These are phyloP conservation scores for Etheostoma spectabile DNA, from an alignment of 2,113 vertebrate species.

Conservation along the genomic window DNA sequence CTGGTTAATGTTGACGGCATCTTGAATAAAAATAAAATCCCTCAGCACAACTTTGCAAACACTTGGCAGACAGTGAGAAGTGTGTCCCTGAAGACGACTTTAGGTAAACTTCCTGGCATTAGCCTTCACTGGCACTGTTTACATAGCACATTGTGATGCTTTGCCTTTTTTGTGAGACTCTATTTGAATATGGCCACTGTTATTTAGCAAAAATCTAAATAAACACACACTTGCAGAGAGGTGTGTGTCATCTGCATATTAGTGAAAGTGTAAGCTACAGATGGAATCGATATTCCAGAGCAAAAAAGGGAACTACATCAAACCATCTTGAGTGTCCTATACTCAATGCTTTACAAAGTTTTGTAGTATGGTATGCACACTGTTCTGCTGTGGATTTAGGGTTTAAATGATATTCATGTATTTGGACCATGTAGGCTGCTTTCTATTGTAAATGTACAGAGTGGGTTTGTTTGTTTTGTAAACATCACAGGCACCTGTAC, in stretches of 20 bases:
- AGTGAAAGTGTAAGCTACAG: background rate
- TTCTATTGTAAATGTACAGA: no score
- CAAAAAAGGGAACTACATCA: background rate
- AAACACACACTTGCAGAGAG: conserved; percentile 19
- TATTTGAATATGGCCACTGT: conserved; percentile 2
- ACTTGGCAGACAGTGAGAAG: conserved; percentile 34
- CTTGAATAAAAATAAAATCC: conserved; percentile 44
- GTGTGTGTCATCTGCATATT: conserved; percentile 35
- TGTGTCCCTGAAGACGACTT: conserved; percentile 40
- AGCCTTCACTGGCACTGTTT: conserved; percentile 24
- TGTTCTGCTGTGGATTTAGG: background rate
- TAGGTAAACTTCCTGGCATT: conserved; percentile 45
- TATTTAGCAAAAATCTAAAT: background rate
- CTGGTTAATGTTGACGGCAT: conserved; percentile 56
- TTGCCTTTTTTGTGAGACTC: background rate
- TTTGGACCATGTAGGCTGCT: no score
- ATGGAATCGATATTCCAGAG: background rate
- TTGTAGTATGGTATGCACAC: background rate
- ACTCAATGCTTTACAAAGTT: background rate
- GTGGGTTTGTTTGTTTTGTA: no score
- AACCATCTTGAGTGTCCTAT: background rate
- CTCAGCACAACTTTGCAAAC: conserved; percentile 34
- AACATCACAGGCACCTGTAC: no score
- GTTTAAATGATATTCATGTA: no score
- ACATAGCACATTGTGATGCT: conserved; percentile 16